Conservation (phyloP, 64 coral and sea anemone genomes). For the Porites australiensis region DNA sequence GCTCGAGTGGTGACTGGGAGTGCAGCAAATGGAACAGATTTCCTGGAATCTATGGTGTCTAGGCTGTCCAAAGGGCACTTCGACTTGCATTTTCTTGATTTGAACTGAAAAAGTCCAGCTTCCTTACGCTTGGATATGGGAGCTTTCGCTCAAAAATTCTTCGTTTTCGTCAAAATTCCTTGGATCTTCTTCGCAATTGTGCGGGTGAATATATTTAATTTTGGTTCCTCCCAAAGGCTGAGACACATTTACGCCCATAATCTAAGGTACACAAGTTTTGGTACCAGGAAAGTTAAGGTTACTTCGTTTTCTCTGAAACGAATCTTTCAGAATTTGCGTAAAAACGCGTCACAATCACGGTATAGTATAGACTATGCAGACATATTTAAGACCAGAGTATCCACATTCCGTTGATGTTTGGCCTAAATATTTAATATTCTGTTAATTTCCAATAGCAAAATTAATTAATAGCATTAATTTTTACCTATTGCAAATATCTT, state of each 20-base stretch:
- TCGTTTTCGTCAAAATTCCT: background rate
- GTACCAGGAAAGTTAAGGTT: no score
- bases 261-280: background rate
- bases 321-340: no score
- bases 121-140: background rate
- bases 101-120: slow-evolving; percentile 6
- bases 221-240: background rate
- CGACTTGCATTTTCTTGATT: background rate
- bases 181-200: background rate
- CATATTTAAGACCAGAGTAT: no score
- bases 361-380: no score
- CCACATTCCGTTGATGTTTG: no score
- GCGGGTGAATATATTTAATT: background rate
- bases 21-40: slow-evolving; percentile 31
- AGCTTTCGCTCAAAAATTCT: background rate
- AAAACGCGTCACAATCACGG: no score
- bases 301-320: no score
- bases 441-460: no score
- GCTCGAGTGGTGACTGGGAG: background rate
- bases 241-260: slow-evolving; percentile 14
- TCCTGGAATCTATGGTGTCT: slow-evolving; percentile 17
- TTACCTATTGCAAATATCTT: no score
- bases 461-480: no score
- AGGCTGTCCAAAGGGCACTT: background rate
- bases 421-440: no score